A percentile compares a stretch with the other conserved stretches of the same genome.
Conservation (phyloP, 2,888 invertebrate genomes). For the Hemistola chrysoprasaria region DNA sequence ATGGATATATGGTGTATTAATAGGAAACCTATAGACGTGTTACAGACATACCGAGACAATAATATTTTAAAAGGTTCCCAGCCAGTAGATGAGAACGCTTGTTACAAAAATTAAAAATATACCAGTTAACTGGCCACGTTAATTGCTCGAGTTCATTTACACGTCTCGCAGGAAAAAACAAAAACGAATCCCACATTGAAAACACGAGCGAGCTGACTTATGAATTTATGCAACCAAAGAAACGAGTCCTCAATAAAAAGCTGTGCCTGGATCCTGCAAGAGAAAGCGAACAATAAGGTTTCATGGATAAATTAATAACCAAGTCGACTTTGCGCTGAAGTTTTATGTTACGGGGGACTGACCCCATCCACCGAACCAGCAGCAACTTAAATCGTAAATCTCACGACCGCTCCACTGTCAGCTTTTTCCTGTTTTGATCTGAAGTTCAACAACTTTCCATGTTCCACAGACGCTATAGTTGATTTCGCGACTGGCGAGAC, state of each 20-base stretch:
- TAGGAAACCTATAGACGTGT: conserved; percentile 31
- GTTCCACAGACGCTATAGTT: conserved; percentile 38
- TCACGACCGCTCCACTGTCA: conserved; percentile 44
- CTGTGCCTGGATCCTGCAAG: conserved; percentile 33
- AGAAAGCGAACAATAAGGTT: conserved; percentile 43
- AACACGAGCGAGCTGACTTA: conserved; percentile 37
- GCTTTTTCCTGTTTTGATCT: conserved; percentile 50
- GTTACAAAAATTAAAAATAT: conserved; percentile 16
- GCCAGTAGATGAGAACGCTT: conserved; percentile 22
- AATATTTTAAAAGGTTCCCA: conserved; percentile 34
- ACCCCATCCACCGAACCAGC: conserved; percentile 51
- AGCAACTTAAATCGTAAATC: conserved; percentile 49
- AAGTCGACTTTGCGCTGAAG: conserved; percentile 30
- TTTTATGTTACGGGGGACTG: conserved; percentile 54
- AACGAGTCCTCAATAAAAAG: conserved; percentile 45
- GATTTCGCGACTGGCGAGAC: conserved; percentile 26
- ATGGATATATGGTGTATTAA: conserved; percentile 37
- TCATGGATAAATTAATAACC: conserved; percentile 39
- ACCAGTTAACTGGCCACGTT: conserved; percentile 17
- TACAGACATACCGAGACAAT: conserved; percentile 30
- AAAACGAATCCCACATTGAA: conserved; percentile 34
- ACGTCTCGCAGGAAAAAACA: conserved; percentile 35
- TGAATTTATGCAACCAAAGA: conserved; percentile 47
- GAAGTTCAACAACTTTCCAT: conserved; percentile 55
- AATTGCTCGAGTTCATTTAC: conserved; percentile 26